Conservation (phyloP, 2,113 vertebrate species). For the Python bivittatus region DNA sequence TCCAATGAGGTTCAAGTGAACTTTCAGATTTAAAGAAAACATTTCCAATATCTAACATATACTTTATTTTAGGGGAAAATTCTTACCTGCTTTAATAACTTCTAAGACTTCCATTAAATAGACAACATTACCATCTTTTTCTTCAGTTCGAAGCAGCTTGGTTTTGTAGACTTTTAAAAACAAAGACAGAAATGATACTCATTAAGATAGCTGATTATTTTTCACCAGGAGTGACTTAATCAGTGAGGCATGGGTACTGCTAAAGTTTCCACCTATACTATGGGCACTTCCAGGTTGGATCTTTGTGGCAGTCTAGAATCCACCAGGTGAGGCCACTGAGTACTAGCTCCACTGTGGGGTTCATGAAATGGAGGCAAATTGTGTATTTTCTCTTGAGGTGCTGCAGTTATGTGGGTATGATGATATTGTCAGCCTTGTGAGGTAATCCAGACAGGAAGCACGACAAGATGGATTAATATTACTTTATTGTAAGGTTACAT, state of each 20-base stretch:
- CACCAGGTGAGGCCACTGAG: neutral
- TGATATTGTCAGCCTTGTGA: neutral
- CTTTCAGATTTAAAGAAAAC: neutral
- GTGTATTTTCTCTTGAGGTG: neutral
- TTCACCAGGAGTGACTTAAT: neutral
- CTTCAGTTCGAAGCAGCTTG: conserved; percentile 21
- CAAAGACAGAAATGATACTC: neutral
- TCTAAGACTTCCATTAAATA: conserved; percentile 59
- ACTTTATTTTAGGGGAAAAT: too few species aligned
- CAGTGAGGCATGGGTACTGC: neutral
- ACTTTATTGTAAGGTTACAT: neutral
- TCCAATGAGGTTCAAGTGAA: neutral
- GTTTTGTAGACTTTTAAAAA: conserved; percentile 64
- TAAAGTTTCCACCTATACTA: neutral
- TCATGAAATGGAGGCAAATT: neutral
- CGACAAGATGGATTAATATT: neutral
- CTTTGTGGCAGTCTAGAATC: neutral
- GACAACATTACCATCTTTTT: conserved; percentile 42
- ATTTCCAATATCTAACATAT: neutral
- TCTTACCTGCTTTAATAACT: conserved; percentile 69
- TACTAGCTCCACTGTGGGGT: neutral
- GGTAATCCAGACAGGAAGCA: neutral
- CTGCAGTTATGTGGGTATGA: neutral
- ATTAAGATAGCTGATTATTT: neutral
- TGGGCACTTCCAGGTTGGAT: neutral